phyloP scores from a whole-genome alignment of 2,888 invertebrate genomes.

The Mantis religiosa region DNA sequence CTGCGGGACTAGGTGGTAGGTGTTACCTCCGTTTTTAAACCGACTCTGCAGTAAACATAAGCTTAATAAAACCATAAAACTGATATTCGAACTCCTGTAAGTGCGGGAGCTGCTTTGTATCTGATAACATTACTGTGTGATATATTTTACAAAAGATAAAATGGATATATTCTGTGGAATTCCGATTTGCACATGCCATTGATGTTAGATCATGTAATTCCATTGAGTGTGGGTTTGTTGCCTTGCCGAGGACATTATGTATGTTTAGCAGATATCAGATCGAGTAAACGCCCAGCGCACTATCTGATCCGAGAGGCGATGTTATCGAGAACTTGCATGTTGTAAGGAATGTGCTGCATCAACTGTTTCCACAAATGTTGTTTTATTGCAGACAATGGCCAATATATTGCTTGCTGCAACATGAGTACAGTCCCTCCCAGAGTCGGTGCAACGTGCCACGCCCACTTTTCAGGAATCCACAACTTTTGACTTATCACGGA shows the following conservation, averaged over 20 bases:
- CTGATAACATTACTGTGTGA: too few species aligned
- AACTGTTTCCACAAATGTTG: not conserved
- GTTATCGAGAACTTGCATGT: not conserved
- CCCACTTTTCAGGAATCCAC: too few species aligned
- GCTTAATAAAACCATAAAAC: too few species aligned
- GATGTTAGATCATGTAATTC: not conserved
- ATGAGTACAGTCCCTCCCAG: not conserved
- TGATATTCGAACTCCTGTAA: too few species aligned
- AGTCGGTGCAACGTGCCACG: too few species aligned
- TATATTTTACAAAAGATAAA: too few species aligned
- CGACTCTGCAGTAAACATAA: too few species aligned
- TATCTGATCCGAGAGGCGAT: not conserved
- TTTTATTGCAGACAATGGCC: not conserved
- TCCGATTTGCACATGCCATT: not conserved
- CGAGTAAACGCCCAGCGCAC: not conserved
- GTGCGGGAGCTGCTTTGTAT: too few species aligned
- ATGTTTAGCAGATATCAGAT: not conserved
- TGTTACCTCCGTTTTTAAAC: too few species aligned
- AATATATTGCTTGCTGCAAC: not conserved
- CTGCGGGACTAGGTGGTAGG: too few species aligned
- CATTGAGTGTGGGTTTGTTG: not conserved
- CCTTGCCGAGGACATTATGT: not conserved
- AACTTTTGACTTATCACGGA: too few species aligned
- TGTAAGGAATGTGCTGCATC: not conserved
- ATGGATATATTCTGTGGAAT: not conserved